phyloP scores from a whole-genome alignment of 1,140 invertebrate genomes.

The Bombus polaris region DNA sequence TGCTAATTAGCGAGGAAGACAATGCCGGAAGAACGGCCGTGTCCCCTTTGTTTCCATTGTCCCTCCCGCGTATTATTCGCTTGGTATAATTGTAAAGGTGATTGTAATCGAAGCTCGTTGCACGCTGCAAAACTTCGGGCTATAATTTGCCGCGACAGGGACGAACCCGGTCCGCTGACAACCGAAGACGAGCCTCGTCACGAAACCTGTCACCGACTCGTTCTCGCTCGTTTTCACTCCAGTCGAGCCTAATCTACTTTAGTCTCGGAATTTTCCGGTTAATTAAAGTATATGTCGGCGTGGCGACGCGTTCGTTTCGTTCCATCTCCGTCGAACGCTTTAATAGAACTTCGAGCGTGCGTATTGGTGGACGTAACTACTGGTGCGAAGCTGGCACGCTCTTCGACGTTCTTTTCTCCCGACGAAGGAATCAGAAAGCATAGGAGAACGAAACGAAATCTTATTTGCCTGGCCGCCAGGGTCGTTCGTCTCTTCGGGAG shows the following conservation, averaged over 20 bases:
- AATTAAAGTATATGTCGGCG: too few species aligned
- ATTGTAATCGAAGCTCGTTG: conserved; percentile 38
- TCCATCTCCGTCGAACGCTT: too few species aligned
- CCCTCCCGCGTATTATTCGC: conserved; percentile 37
- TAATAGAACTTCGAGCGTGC: too few species aligned
- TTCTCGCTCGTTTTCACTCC: not conserved
- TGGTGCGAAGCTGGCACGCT: too few species aligned
- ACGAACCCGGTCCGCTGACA: not conserved
- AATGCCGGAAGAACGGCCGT: conserved; percentile 33
- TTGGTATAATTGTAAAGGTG: conserved; percentile 29
- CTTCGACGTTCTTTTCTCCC: too few species aligned
- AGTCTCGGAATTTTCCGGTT: not conserved
- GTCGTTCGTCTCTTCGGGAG: conserved; percentile 41
- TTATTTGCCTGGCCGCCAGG: conserved; percentile 34
- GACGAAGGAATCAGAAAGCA: too few species aligned
- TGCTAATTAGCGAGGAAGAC: conserved; percentile 46
- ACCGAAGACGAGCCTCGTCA: too few species aligned
- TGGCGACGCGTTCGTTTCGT: too few species aligned
- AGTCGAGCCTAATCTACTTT: not conserved
- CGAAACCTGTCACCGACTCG: not conserved
- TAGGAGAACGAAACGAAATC: conserved; percentile 13
- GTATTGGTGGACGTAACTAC: too few species aligned
- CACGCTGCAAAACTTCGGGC: conserved; percentile 10
- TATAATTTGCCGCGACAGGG: conserved; percentile 6
- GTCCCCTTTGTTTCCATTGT: conserved; percentile 38